Base-by-base conservation (phyloP, 2,797 vertebrate genomes). In the Varecia variegata region DNA sequence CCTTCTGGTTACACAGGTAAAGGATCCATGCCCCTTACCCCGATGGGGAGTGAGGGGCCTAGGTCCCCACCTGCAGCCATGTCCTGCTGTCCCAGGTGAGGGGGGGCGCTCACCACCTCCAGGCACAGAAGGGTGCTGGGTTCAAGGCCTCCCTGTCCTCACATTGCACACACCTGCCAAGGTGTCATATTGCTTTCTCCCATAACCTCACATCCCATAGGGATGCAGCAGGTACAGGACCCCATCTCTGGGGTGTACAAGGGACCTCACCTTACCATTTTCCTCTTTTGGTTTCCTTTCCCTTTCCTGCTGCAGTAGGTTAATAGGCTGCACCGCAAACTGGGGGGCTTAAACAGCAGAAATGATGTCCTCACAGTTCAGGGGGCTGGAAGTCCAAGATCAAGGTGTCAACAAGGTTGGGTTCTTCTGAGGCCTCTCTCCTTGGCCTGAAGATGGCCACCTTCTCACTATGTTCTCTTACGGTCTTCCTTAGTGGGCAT, bases 361-460 rank as follows among this genome's bases (percentile, higher is more conserved):
- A 23, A 6, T 1, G 2, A 2, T 7, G 20, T 70, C 32, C 54
- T 71, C 23, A 9, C 7, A 0, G 10, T 38, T 15, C 1, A 18
- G 21, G 79, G 21, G 38, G 32, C 7, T 45, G 2, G 32, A 27
- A 56, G 32, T n/a, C 38, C 21, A 85, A 71, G 35, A 11, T 35
- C 10, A 70, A 38, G 43, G n/a, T 4, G 40, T 23, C 7, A 4
- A 35, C 52, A 68, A 13, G 2, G 25, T 1, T 15, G 45, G 1
- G 2, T 45, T 62, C 52, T n/a, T 32, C 35, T 30, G 35, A 13
- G 62, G 32, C 20, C 21, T 6, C 7, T 25, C 23, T 14, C 30
- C 5, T 13, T 18, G 60, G 38, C 15, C 30, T 14, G 20, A 18
- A 13, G 2, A 0, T 1, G 5, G 32, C 54, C 3, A 0, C 7